Percentiles rank a stretch among this genome's conserved stretches.
Evolutionary conservation across 2,888 invertebrate species (phyloP).

Genomic region (Dolichopus griseipennis): DNA sequence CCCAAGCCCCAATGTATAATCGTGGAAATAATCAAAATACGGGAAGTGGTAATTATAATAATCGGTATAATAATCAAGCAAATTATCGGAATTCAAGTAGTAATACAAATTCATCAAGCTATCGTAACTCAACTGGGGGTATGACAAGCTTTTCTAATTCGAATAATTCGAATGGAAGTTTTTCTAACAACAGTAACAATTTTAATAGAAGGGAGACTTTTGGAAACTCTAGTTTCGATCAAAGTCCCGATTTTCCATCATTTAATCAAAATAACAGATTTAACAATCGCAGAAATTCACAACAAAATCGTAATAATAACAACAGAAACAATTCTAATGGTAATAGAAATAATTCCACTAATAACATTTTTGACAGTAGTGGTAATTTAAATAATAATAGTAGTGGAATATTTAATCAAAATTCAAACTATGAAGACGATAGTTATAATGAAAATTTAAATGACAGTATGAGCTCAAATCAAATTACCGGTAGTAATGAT

Average conservation of each 20-base stretch:
- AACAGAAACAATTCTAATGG: background rate
- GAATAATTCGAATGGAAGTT: constrained; percentile 14
- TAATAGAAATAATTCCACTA: background rate
- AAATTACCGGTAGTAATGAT: too few species aligned
- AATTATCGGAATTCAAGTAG: constrained; percentile 28
- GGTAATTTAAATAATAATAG: background rate
- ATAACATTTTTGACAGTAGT: background rate
- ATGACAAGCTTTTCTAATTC: background rate
- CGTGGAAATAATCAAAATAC: constrained; percentile 46
- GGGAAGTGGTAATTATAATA: constrained; percentile 28
- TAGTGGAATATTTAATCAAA: constrained; percentile 18
- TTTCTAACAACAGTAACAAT: constrained; percentile 12
- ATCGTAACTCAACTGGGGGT: constrained; percentile 27
- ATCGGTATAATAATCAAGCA: constrained; percentile 31
- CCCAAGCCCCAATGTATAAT: constrained; percentile 55
- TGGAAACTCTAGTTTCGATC: background rate
- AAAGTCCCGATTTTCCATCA: constrained; percentile 6
- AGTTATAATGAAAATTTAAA: constrained; percentile 14
- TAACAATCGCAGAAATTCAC: constrained; percentile 13
- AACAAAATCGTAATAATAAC: constrained; percentile 10
- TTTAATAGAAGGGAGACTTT: constrained; percentile 1
- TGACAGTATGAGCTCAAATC: background rate
- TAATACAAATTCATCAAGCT: constrained; percentile 16
- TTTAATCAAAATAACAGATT: constrained; percentile 12
- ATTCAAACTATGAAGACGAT: constrained; percentile 14